Base-by-base conservation (phyloP, 2,797 vertebrate species). In the Picus viridis region DNA sequence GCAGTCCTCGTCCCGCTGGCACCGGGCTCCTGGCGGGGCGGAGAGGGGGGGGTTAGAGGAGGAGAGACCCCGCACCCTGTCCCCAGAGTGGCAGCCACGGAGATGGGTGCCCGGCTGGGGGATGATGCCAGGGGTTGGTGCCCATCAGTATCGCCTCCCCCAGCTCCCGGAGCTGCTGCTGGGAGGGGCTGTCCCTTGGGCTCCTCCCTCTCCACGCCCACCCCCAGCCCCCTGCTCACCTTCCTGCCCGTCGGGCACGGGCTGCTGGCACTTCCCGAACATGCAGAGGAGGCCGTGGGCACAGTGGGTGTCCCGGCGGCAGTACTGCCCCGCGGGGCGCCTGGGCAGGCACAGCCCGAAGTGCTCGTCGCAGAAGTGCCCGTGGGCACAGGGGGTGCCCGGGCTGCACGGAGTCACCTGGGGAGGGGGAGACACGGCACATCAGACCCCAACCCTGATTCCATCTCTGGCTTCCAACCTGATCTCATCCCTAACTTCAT, bases 211-310 rank as follows among this genome's bases (percentile, higher is more conserved):
- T 7, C 14, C 16, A 12, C 7, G 16, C 20, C 64, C 64, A 1
- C 0, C 3, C 3, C 7, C 36, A 3, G 27, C 1, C 2, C 69
- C 64, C 2, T 16, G 2, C 94, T 95, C 96, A 98, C 98, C 98
- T 86, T 98, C 98, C 65, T 98, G 98, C 64, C 98, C 98, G 1
- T 95, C 80, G 5, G 98, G 97, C 83, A 96, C 94, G 74, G 98
- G 98, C 94, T 97, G 97, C 47, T 98, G 98, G 93, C 98, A 99
- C 83, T 98, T 98, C 8, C 98, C 98, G 17, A 98, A 99, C 97
- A 98, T 98, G 97, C 98, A 99, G 97, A 97, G 97, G 64, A 99
- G 98, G 13, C 98, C 98, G 6, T 83, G 97, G 73, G 98, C 97
- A 49, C 98, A 99, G 96, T 98, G 98, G 4, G 97, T 89, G 47